Evolutionary conservation across 2,888 invertebrate genomes (phyloP), one percentile per base, ranked within the genome.

Genomic region (Shargacucullia verbasci): DNA sequence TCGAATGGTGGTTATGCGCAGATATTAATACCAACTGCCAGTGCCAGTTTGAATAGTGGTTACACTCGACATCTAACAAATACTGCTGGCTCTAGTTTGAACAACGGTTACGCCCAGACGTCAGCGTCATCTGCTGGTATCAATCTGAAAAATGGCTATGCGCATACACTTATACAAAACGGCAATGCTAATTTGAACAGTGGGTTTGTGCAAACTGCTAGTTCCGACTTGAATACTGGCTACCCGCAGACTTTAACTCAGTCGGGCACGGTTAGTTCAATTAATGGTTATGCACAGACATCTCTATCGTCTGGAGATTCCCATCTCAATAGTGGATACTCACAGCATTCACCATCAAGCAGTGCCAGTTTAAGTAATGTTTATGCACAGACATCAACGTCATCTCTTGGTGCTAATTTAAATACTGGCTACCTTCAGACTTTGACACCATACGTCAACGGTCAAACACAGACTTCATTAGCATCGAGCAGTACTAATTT

Each of bases 391-490:
- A 12, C 34, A 1, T 1, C 13, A 11, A 7, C 34, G 14, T 13
- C 40, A 37, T 45, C 65, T 8, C 7, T n/a, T 33, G 27, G 33
- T 35, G 14, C 31, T 0, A 5, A 8, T 44, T 10, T 33, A 1
- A 48, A 37, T 1, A 33, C 25, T 47, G 54, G 12, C 7, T 43
- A 50, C 12, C 15, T 41, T 11, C 66, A 58, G 27, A 7, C 12
- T 34, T 8, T 40, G 2, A 13, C 40, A 20, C 4, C 31, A 25
- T 9, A 15, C 9, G 14, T 13, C 14, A 38, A 20, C n/a, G 64
- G 45, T 27, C 48, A 56, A 39, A 14, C 9, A 11, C 49, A 55
- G 13, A 0, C 29, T 20, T 49, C 35, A 33, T 12, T 10, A 10
- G 34, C 39, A 1, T 35, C 45, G 2, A 37, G 11, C 14, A 8